Evolutionary conservation across 2,888 invertebrate species (phyloP).

Genomic region (Diplazon laetatorius): DNA sequence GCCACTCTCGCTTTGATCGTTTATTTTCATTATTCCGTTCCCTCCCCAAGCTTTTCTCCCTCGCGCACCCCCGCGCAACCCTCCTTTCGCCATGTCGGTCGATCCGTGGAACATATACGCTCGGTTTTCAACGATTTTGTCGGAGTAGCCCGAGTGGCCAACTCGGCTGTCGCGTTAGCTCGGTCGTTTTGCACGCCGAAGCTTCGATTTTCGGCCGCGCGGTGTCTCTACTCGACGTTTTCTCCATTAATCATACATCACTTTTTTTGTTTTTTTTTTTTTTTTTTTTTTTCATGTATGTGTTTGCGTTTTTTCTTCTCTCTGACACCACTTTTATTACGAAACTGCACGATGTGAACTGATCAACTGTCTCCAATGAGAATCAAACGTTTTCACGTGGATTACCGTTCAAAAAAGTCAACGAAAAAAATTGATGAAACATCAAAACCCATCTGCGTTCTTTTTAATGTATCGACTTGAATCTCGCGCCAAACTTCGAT

Average conservation of each 20-base stretch:
- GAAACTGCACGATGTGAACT: background rate
- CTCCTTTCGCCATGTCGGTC: background rate
- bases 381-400: no score
- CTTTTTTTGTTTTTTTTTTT: slow-evolving; percentile 27
- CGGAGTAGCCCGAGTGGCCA: background rate
- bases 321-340: no score
- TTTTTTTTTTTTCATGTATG: background rate
- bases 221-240: background rate
- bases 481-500: no score
- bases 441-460: no score
- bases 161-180: background rate
- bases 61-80: background rate
- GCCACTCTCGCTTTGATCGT: slow-evolving; percentile 56
- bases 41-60: background rate
- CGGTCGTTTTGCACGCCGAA: background rate
- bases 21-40: slow-evolving; percentile 61
- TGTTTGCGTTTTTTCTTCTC: no score
- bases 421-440: no score
- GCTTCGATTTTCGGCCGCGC: background rate
- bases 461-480: no score
- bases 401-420: no score
- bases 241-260: slow-evolving; percentile 15
- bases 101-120: background rate
- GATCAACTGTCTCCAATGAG: no score
- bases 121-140: slow-evolving; percentile 3